phyloP scores from a whole-genome alignment of 2,888 invertebrate species.

The Ophonus ardosiacus region DNA sequence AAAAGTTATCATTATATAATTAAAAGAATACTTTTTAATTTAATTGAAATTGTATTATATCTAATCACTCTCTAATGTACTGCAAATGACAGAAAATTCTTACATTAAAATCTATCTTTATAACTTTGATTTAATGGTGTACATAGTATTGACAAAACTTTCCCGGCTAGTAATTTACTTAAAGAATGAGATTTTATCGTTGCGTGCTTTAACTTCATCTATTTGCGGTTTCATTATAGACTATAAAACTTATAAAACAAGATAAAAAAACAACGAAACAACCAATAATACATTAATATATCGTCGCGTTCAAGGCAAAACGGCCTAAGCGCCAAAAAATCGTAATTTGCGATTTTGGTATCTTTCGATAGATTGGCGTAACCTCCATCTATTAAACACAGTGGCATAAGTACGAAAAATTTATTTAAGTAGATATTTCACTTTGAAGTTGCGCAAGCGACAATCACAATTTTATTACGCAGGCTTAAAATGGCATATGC shows the following conservation, averaged over 20 bases:
- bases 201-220: constrained; percentile 7
- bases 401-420: too few relatives aligned
- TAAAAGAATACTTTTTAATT: background rate
- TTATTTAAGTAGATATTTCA: too few relatives aligned
- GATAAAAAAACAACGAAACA: background rate
- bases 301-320: too few relatives aligned
- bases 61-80: background rate
- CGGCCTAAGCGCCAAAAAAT: too few relatives aligned
- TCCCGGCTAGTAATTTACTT: background rate
- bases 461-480: too few relatives aligned
- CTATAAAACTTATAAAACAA: background rate
- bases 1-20: too few relatives aligned
- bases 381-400: too few relatives aligned
- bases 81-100: background rate
- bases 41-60: background rate
- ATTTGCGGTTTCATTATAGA: constrained; percentile 8
- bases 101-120: background rate
- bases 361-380: too few relatives aligned
- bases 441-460: too few relatives aligned
- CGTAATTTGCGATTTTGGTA: too few relatives aligned
- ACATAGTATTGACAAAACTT: constrained; percentile 3
- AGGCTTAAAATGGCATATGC: too few relatives aligned
- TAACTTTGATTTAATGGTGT: background rate
- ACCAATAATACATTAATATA: too few relatives aligned
- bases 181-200: background rate